Conservation (phyloP, 1,140 invertebrate species). For the Anthonomus grandis region DNA sequence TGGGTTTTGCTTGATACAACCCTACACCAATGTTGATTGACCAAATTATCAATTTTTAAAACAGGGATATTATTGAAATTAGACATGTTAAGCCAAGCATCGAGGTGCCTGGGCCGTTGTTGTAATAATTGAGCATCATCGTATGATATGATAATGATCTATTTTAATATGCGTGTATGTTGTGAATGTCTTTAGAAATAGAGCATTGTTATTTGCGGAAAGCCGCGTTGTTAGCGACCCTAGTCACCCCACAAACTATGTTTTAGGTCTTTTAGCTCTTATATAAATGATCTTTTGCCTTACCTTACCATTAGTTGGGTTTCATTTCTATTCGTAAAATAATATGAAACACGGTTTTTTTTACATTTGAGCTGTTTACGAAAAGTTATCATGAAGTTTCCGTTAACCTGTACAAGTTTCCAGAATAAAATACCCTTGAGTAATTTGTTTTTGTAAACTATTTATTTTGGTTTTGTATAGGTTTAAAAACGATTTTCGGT, state of each 20-base stretch:
- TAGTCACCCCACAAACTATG: slow-evolving; percentile 46
- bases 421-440: no score
- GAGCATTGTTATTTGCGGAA: slow-evolving; percentile 48
- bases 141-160: slow-evolving; percentile 44
- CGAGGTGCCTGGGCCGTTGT: slow-evolving; percentile 46
- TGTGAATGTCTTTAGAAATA: slow-evolving; percentile 48
- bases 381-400: no score
- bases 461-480: no score
- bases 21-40: slow-evolving; percentile 42
- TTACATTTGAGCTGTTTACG: no score
- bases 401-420: no score
- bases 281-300: not conserved
- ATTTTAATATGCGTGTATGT: slow-evolving; percentile 50
- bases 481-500: no score
- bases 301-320: not conserved
- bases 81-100: slow-evolving; percentile 43
- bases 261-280: slow-evolving; percentile 23
- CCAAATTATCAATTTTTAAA: slow-evolving; percentile 46
- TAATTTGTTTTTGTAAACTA: no score
- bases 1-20: slow-evolving; percentile 18
- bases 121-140: slow-evolving; percentile 43
- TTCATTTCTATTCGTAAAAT: no score
- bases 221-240: slow-evolving; percentile 50
- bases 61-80: slow-evolving; percentile 45
- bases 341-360: no score